Evolutionary conservation across 2,797 vertebrate species (phyloP).

Genomic region (Phoeniculus purpureus): DNA sequence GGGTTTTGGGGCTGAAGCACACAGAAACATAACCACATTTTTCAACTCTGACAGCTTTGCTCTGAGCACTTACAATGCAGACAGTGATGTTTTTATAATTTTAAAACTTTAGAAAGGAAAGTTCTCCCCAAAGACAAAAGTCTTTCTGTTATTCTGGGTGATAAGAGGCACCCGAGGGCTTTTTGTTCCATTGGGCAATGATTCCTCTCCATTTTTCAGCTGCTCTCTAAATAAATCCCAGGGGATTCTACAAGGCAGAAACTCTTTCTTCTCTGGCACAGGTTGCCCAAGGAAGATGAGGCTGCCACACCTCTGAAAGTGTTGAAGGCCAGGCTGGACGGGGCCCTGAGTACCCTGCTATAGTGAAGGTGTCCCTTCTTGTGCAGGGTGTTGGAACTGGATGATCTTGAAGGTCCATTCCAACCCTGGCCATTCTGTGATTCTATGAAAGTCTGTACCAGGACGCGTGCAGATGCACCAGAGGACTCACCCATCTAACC

Average conservation of each 20-base stretch:
- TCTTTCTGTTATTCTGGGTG: not conserved
- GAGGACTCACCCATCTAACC: conserved; percentile 91
- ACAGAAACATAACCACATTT: not conserved
- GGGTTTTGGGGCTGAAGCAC: no score
- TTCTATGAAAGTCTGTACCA: not conserved
- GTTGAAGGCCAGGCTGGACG: no score
- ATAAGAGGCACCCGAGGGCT: not conserved
- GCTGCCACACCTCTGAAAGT: no score
- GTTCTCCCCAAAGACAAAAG: not conserved
- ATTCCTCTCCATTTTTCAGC: not conserved
- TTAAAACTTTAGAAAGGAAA: not conserved
- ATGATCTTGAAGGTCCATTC: no score
- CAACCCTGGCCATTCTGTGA: no score
- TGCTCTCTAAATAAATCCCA: not conserved
- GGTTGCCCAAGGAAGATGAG: no score
- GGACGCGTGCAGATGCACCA: not conserved
- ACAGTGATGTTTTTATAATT: not conserved
- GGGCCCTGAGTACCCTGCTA: no score
- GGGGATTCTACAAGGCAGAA: no score
- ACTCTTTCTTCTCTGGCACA: no score
- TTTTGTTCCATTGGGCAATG: not conserved
- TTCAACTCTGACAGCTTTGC: not conserved
- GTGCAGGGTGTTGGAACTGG: no score
- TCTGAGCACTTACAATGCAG: not conserved
- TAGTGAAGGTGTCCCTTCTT: no score